Base-by-base conservation (phyloP, 2,888 invertebrate genomes). In the Norana najaformis region DNA sequence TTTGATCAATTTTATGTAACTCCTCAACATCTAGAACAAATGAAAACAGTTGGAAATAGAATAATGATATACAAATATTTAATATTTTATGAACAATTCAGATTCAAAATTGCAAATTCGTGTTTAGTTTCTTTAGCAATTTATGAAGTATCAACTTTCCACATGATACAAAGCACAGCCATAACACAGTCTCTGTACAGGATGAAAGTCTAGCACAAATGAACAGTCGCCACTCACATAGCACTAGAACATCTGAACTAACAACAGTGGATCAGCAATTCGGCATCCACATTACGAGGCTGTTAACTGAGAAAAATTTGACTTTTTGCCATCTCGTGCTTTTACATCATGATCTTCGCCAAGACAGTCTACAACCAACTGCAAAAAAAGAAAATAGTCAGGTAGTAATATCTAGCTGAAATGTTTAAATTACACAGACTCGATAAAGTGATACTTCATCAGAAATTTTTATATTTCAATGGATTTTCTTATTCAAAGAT, bases 281-380 rank as follows among this genome's bases (percentile, higher is more conserved):
- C 16, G 47, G 23, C 47, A 69, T 11, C n/a, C 30, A n/a, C 69
- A 13, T n/a, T n/a, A 39, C 88, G 34, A 30, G 18, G 41, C 18
- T 88, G n/a, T 47, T 88, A 90, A 39, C n/a, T 41, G 88, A 83
- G 92, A 92, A 83, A 92, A 90, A n/a, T 92, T 90, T 6, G 91
- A 92, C 83, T 88, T 91, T 38, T 89, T 91, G 69, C 89, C 88
- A 38, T 85, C 88, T 83, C 90, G 91, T 35, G 90, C 36, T 83
- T 90, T 91, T 20, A 88, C 13, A 89, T 92, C 92, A 39, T 92
- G 91, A 88, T 94, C 94, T 90, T 94, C 94, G 16, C 94, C 94
- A 14, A 94, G 91, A 11, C 93, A 93, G 82, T 94, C 94, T 6
- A 93, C 91, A 8, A 94, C 93, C 92, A 94, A 92, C 93, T 94